Conservation (phyloP, 2,797 vertebrate genomes). For the Centroberyx gerrardi region DNA sequence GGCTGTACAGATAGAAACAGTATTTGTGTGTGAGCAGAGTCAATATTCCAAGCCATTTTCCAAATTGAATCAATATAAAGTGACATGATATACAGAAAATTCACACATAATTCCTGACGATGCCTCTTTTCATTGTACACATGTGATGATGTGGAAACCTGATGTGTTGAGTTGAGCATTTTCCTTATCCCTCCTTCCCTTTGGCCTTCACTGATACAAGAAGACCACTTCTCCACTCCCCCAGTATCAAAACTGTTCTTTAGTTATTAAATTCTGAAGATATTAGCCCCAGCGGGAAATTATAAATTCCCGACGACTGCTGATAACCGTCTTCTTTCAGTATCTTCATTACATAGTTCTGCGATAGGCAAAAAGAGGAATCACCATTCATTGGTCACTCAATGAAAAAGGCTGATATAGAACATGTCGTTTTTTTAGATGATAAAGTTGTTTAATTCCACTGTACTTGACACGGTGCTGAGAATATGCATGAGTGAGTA, state of each 20-base stretch:
- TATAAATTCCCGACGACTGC: slow-evolving; percentile 58
- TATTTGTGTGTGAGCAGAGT: not conserved
- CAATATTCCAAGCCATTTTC: not conserved
- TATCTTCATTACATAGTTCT: slow-evolving; percentile 48
- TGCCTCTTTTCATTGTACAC: not conserved
- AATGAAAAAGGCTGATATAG: slow-evolving; percentile 64
- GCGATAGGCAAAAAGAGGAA: slow-evolving; percentile 51
- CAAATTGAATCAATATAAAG: not conserved
- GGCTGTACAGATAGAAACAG: not conserved
- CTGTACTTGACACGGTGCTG: slow-evolving; percentile 73
- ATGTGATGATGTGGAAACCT: slow-evolving; percentile 2
- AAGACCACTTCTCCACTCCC: slow-evolving; percentile 25
- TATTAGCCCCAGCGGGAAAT: slow-evolving; percentile 64
- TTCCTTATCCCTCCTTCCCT: slow-evolving; percentile 15
- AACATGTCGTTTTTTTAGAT: slow-evolving; percentile 78
- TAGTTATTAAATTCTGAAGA: slow-evolving; percentile 64
- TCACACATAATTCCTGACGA: not conserved
- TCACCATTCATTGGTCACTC: slow-evolving; percentile 42
- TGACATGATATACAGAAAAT: slow-evolving; percentile 1
- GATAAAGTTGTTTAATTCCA: slow-evolving; percentile 85
- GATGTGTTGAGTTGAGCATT: slow-evolving; percentile 19
- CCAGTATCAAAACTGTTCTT: slow-evolving; percentile 41
- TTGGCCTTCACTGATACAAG: slow-evolving; percentile 9
- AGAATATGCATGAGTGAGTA: slow-evolving; percentile 83
- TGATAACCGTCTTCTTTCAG: slow-evolving; percentile 70